A percentile compares a stretch with the other conserved stretches of the same genome.
Evolutionary conservation across 1,140 invertebrate genomes (phyloP).

Genomic region (Drosophila nikananu): DNA sequence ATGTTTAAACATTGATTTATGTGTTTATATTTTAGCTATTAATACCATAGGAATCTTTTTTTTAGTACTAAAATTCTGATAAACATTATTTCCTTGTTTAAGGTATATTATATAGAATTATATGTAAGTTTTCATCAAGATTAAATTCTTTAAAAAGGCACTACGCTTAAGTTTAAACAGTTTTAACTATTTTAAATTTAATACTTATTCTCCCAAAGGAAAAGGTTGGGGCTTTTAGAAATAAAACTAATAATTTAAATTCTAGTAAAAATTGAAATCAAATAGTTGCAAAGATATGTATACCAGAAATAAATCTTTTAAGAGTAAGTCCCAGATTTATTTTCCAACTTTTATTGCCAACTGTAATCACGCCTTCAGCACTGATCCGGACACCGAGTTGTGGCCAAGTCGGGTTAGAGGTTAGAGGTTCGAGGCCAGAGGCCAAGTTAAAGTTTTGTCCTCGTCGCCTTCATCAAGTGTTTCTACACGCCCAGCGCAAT

Average conservation of each 20-base stretch:
- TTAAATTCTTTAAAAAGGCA: no score
- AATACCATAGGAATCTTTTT: not conserved
- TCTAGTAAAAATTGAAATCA: no score
- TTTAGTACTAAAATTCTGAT: no score
- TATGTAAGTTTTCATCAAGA: no score
- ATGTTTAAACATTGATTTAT: not conserved
- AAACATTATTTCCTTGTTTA: no score
- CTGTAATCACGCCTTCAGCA: constrained; percentile 53
- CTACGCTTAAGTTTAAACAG: no score
- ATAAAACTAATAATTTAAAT: no score
- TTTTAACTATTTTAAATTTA: no score
- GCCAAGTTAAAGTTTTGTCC: constrained; percentile 78
- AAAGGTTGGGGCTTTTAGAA: no score
- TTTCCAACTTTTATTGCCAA: not conserved
- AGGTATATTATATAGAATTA: no score
- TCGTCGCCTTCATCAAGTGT: constrained; percentile 76
- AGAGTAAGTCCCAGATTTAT: not conserved
- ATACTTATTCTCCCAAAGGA: no score
- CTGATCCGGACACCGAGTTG: constrained; percentile 7
- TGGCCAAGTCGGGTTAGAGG: constrained; percentile 40
- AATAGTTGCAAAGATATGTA: not conserved
- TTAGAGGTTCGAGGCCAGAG: constrained; percentile 55
- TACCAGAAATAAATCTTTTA: not conserved
- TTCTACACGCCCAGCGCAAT: constrained; percentile 69
- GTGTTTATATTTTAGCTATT: not conserved